A percentile compares a stretch with the other conserved stretches of the same genome.
These are phyloP conservation scores for Canis aureus DNA, from an alignment of 2,113 vertebrate species.

Conservation along the genomic window DNA sequence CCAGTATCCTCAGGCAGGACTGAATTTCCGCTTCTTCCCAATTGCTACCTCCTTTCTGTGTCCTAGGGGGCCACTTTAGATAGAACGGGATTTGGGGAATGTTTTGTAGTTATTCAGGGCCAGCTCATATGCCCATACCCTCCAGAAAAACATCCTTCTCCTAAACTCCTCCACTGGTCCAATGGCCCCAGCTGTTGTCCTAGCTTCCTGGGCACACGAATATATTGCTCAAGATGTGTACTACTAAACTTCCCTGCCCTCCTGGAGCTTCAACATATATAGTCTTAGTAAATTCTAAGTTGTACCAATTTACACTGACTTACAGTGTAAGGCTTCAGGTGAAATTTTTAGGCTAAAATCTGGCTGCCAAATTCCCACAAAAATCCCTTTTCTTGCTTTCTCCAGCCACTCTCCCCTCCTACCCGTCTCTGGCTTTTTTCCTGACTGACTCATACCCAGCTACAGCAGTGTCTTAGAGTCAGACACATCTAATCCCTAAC, in stretches of 20 bases:
- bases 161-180: background rate
- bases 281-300: background rate
- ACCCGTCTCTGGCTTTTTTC: background rate
- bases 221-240: background rate
- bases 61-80: slow-evolving; percentile 16
- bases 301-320: slow-evolving; percentile 60
- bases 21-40: background rate
- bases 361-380: slow-evolving; percentile 44
- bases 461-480: slow-evolving; percentile 20
- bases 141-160: slow-evolving; percentile 35
- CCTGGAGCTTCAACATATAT: background rate
- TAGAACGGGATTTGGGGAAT: background rate
- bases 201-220: background rate
- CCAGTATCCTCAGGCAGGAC: background rate
- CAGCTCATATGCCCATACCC: background rate
- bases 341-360: slow-evolving; percentile 41
- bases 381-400: slow-evolving; percentile 40
- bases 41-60: background rate
- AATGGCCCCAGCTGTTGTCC: background rate
- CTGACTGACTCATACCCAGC: slow-evolving; percentile 54
- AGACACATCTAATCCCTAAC: slow-evolving; percentile 42
- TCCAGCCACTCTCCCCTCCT: background rate
- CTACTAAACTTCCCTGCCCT: background rate
- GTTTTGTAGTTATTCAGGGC: background rate
- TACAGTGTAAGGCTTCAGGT: slow-evolving; percentile 30